A percentile compares a stretch with the other conserved stretches of the same genome.
Conservation (phyloP, 2,797 vertebrate genomes). For the Luscinia megarhynchos region DNA sequence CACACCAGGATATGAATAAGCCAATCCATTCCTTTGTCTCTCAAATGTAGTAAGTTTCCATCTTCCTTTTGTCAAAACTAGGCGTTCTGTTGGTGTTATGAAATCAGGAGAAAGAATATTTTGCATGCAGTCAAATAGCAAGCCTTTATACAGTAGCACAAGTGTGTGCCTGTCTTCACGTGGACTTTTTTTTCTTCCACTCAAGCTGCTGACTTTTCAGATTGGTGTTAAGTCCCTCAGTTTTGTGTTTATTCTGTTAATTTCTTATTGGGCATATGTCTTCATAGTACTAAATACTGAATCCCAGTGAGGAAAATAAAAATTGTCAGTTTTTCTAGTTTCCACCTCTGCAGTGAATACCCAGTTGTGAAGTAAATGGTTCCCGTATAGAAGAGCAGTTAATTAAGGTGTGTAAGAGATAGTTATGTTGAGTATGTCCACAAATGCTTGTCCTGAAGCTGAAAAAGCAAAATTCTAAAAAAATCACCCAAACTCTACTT, state of each 20-base stretch:
- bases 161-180: neutral
- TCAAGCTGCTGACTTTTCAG: neutral
- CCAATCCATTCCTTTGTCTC: slow-evolving; percentile 53
- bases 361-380: neutral
- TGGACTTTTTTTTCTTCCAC: neutral
- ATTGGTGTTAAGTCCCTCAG: neutral
- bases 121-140: neutral
- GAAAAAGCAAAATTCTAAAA: neutral
- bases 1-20: slow-evolving; percentile 47
- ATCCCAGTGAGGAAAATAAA: neutral
- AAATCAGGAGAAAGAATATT: slow-evolving; percentile 19
- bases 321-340: neutral
- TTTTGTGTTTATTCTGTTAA: slow-evolving; percentile 26
- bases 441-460: neutral
- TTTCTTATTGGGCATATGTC: neutral
- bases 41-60: slow-evolving; percentile 38
- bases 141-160: neutral
- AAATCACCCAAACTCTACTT: neutral
- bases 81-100: slow-evolving; percentile 13
- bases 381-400: neutral
- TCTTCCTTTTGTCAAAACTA: slow-evolving; percentile 35
- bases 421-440: neutral
- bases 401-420: neutral
- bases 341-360: neutral
- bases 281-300: neutral